phyloP scores from a whole-genome alignment of 2,888 invertebrate species.

The Magallana nippona region DNA sequence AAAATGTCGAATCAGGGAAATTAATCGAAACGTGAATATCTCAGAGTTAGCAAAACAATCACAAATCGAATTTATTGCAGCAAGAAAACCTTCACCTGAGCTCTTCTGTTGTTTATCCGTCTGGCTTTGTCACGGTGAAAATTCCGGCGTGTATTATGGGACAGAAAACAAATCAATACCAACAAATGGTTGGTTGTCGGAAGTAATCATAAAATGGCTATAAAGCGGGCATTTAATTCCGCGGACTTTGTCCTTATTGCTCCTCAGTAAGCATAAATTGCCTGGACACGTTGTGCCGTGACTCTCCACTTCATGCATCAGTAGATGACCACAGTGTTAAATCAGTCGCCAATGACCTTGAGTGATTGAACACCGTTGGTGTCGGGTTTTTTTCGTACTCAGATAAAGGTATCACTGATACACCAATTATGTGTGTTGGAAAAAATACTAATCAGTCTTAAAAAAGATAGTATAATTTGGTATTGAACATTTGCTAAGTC shows the following conservation, averaged over 20 bases:
- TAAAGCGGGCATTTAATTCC: not conserved
- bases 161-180: constrained; percentile 18
- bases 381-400: too few relatives aligned
- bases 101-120: not conserved
- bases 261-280: not conserved
- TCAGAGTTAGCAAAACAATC: not conserved
- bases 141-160: not conserved
- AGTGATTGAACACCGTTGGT: too few relatives aligned
- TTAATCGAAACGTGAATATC: constrained; percentile 11
- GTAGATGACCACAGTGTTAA: not conserved
- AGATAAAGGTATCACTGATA: too few relatives aligned
- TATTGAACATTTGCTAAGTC: too few relatives aligned
- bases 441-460: too few relatives aligned
- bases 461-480: too few relatives aligned
- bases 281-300: not conserved
- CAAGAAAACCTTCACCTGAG: constrained; percentile 6
- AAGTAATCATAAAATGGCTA: constrained; percentile 6
- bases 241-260: not conserved
- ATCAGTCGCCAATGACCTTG: not conserved
- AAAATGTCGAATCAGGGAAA: constrained; percentile 19
- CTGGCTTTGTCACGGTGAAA: constrained; percentile 21
- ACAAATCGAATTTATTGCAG: not conserved
- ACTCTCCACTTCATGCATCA: not conserved
- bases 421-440: too few relatives aligned
- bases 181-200: constrained; percentile 3